Conservation (phyloP, 2,888 invertebrate genomes). For the Bugulina stolonifera region DNA sequence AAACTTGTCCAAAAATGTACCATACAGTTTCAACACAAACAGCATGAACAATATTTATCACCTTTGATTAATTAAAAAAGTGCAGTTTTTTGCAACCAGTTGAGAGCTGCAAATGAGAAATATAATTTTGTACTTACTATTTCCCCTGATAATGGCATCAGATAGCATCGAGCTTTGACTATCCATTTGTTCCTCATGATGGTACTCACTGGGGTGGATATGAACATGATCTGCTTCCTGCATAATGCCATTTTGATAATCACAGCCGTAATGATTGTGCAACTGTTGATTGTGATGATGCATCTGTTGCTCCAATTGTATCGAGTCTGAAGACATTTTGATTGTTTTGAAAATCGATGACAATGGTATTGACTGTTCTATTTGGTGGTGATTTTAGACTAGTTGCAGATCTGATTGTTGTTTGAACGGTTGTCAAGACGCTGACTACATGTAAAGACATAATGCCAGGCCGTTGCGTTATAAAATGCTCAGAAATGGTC, state of each 20-base stretch:
- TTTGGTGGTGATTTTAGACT: not conserved
- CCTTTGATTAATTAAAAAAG: too few species aligned
- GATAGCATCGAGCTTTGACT: not conserved
- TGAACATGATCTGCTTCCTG: not conserved
- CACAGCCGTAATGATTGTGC: not conserved
- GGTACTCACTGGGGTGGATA: not conserved
- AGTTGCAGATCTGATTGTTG: constrained; percentile 11
- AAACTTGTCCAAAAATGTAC: too few species aligned
- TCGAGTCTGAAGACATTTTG: constrained; percentile 17
- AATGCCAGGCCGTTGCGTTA: not conserved
- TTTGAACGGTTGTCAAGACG: constrained; percentile 12
- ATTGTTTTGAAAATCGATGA: not conserved
- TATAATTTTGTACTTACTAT: not conserved
- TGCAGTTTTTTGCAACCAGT: too few species aligned
- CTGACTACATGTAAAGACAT: not conserved
- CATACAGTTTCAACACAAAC: too few species aligned
- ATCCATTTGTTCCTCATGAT: not conserved
- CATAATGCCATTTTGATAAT: not conserved
- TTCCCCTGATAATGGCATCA: constrained; percentile 15
- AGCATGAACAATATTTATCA: too few species aligned
- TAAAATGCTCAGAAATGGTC: too few species aligned
- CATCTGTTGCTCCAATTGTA: not conserved
- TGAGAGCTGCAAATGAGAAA: too few species aligned
- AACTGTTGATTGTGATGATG: constrained; percentile 17
- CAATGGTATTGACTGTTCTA: not conserved